These are phyloP conservation scores for Neostethus bicornis DNA, from an alignment of 2,797 vertebrate species.

Conservation along the genomic window DNA sequence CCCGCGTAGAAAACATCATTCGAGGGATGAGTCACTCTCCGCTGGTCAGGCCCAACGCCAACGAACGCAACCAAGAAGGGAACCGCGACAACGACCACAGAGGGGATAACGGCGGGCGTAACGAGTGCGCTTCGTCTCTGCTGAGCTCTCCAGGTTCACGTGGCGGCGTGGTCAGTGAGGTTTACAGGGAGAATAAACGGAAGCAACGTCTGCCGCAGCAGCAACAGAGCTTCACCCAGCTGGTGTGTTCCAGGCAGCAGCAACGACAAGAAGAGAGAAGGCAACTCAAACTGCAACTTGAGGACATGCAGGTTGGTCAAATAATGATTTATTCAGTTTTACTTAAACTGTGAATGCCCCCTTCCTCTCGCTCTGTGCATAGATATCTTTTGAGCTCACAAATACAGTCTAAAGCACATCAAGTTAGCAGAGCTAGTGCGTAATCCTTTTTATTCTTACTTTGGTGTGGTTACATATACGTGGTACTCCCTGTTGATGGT, in stretches of 20 bases:
- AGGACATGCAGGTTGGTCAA: slow-evolving; percentile 95
- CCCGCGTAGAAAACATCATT: slow-evolving; percentile 98
- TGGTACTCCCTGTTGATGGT: no score
- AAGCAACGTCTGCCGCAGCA: slow-evolving; percentile 98
- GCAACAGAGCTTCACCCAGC: slow-evolving; percentile 97
- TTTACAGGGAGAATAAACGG: slow-evolving; percentile 96
- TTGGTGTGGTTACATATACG: no score
- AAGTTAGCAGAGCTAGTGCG: no score
- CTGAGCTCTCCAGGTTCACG: slow-evolving; percentile 68
- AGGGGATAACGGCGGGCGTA: slow-evolving; percentile 42
- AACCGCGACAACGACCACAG: slow-evolving; percentile 47
- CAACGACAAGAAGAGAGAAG: slow-evolving; percentile 95
- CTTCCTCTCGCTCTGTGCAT: no score
- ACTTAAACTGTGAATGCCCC: no score
- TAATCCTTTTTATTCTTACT: no score
- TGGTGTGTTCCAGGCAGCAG: slow-evolving; percentile 94
- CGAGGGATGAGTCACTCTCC: slow-evolving; percentile 99
- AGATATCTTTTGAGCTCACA: no score
- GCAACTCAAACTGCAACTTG: slow-evolving; percentile 98
- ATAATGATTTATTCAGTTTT: no score
- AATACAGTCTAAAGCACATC: no score
- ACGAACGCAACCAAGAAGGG: slow-evolving; percentile 82
- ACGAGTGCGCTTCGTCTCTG: slow-evolving; percentile 60
- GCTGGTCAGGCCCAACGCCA: slow-evolving; percentile 66
- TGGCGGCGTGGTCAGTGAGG: slow-evolving; percentile 79